Evolutionary conservation across 2,113 vertebrate genomes (phyloP).

Genomic region (Synodontis membranacea): DNA sequence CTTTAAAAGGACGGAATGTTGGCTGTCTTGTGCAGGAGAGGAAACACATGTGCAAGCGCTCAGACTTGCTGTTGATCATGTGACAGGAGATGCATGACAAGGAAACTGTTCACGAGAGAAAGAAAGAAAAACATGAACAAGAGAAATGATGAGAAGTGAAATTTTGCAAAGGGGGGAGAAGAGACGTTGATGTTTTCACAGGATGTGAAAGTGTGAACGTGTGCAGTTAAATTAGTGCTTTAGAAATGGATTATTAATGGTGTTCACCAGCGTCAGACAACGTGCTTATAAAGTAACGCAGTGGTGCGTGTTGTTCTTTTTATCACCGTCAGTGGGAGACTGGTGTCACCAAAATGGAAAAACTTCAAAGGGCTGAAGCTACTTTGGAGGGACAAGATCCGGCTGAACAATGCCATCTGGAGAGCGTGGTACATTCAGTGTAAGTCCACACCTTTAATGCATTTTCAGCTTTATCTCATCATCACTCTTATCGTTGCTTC

Average conservation of each 20-base stretch:
- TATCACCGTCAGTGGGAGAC: slow-evolving; percentile 79
- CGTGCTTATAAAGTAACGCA: background rate
- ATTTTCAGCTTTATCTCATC: background rate
- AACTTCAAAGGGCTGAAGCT: slow-evolving; percentile 98
- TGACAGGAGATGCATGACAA: background rate
- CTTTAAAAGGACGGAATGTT: background rate
- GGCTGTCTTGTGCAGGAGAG: background rate
- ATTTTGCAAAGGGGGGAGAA: background rate
- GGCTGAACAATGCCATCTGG: slow-evolving; percentile 99
- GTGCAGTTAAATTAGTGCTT: background rate
- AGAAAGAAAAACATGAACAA: background rate
- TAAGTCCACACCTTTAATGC: slow-evolving; percentile 68
- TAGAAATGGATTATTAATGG: background rate
- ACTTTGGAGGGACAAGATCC: slow-evolving; percentile 98
- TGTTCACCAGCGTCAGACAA: background rate
- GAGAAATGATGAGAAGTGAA: background rate
- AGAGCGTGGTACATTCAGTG: slow-evolving; percentile 99
- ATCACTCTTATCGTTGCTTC: background rate
- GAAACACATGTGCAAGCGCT: background rate
- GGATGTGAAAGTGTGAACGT: background rate
- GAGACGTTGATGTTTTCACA: background rate
- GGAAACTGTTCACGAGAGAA: background rate
- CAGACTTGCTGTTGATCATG: background rate
- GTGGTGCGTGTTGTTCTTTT: background rate
- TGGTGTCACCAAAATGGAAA: slow-evolving; percentile 99